A percentile compares a stretch with the other conserved stretches of the same genome.
These are phyloP conservation scores for Lobophora halterata DNA, from an alignment of 2,888 invertebrate genomes.

Conservation along the genomic window DNA sequence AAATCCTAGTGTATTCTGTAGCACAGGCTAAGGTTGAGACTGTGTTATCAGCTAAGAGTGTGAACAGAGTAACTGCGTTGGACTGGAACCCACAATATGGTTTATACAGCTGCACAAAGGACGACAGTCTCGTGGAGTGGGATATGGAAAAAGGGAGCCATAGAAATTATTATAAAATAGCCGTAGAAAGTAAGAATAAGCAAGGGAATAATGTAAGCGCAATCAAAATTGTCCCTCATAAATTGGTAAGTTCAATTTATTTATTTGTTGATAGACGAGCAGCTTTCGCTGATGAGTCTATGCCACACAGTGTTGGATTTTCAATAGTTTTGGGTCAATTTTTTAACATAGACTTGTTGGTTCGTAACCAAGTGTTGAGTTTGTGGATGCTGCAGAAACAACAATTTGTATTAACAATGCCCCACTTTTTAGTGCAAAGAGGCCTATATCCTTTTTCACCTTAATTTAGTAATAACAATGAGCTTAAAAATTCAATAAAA, in stretches of 20 bases:
- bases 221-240: constrained; percentile 81
- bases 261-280: too few relatives aligned
- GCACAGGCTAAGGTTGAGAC: constrained; percentile 83
- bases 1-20: constrained; percentile 86
- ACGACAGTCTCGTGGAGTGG: constrained; percentile 80
- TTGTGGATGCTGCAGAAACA: too few relatives aligned
- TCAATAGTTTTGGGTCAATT: too few relatives aligned
- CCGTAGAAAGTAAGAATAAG: constrained; percentile 84
- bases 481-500: too few relatives aligned
- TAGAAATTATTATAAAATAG: constrained; percentile 73
- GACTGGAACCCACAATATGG: constrained; percentile 80
- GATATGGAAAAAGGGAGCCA: constrained; percentile 69
- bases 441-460: too few relatives aligned
- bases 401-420: too few relatives aligned
- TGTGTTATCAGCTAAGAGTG: constrained; percentile 73
- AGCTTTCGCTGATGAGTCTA: too few relatives aligned
- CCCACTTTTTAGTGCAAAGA: too few relatives aligned
- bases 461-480: too few relatives aligned
- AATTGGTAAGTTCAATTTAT: constrained; percentile 63
- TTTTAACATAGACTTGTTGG: too few relatives aligned
- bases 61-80: constrained; percentile 65
- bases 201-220: constrained; percentile 76
- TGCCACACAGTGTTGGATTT: too few relatives aligned
- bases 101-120: constrained; percentile 76
- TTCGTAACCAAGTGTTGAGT: too few relatives aligned